Conservation (phyloP, 2,113 vertebrate genomes). For the Macquaria australasica region DNA sequence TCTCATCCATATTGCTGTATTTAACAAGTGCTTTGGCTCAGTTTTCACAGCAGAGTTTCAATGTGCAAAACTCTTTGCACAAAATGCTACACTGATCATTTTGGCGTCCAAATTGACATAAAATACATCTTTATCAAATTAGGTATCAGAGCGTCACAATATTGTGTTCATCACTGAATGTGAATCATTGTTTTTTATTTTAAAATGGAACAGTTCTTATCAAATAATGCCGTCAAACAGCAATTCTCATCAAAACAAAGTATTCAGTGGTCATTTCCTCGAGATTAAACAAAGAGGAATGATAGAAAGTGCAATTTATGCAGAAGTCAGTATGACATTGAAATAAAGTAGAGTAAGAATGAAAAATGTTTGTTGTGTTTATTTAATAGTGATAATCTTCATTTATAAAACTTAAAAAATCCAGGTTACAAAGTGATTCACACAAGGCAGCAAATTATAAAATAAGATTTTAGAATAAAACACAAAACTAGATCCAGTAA, state of each 20-base stretch:
- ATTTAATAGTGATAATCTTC: background rate
- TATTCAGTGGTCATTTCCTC: background rate
- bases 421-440: background rate
- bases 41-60: background rate
- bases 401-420: background rate
- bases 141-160: background rate
- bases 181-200: background rate
- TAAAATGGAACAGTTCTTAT: background rate
- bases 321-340: background rate
- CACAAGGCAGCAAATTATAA: background rate
- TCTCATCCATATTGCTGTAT: constrained; percentile 17
- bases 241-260: background rate
- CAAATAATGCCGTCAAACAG: background rate
- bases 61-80: constrained; percentile 3
- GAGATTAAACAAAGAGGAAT: background rate
- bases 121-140: background rate
- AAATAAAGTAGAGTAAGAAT: background rate
- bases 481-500: background rate
- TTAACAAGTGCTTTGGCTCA: constrained; percentile 51
- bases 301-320: background rate
- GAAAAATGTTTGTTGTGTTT: background rate
- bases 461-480: background rate
- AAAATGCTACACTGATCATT: background rate
- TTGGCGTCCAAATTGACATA: background rate
- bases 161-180: background rate